Base-by-base conservation (phyloP, 2,888 invertebrate genomes). In the Lasius fuliginosus region DNA sequence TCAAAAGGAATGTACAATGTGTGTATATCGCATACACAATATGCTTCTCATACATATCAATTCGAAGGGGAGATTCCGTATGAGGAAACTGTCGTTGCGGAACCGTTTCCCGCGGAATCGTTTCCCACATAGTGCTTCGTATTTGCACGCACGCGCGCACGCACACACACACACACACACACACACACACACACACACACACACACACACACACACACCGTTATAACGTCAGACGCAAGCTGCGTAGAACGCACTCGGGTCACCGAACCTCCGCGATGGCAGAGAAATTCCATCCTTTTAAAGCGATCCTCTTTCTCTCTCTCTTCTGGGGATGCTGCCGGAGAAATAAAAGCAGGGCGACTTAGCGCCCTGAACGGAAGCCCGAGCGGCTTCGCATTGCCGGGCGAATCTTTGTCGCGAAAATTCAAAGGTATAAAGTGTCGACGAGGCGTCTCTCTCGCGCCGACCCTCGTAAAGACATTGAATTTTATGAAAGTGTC, bases 401-500 rank as follows among this genome's bases (percentile, higher is more conserved):
- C 56, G 69, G 69, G 42, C 27, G 73, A 89, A 88, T 89, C 87
- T 87, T 85, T 83, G 86, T 89, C 85, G 87, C 86, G 85, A 85
- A 86, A 91, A 91, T 91, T 89, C 91, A 85, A 89, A 87, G 90
- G 82, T 83, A 91, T 88, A 90, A 91, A 91, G 86, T 86, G 90
- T 85, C 90, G 90, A 90, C 86, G 90, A 88, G 81, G 90, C 88
- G 83, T 88, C 36, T 36, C 36, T 36, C 74, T 82, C 67, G 85
- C 82, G 67, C 73, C 89, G 87, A 86, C 90, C 87, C 87, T 88
- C 85, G 86, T 87, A 91, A 89, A 88, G 91, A 91, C 90, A 91
- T 88, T 91, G 91, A 91, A 89, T 91, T 91, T 91, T 91, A 91
- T 91, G 89, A 91, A 91, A 91, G 23, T 89, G 91, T 89, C 88